Conservation (phyloP, 2,113 vertebrate species). For the Larimichthys crocea region DNA sequence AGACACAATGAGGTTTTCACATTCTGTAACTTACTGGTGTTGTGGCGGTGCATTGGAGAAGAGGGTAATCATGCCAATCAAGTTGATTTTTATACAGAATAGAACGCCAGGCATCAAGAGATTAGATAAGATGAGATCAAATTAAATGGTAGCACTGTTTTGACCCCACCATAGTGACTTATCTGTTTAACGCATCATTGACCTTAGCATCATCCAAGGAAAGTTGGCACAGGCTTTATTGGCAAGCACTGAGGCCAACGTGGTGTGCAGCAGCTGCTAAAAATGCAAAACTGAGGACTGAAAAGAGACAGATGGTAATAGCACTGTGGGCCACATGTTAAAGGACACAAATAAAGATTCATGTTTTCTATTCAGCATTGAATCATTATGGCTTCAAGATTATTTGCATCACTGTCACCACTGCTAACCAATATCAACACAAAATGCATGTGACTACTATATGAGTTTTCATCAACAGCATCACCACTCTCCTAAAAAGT, state of each 20-base stretch:
- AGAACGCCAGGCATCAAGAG: not conserved
- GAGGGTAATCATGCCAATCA: not conserved
- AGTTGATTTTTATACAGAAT: too few relatives aligned
- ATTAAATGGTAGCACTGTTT: not conserved
- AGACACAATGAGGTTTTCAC: not conserved
- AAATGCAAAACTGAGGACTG: slow-evolving; percentile 34
- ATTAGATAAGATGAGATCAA: not conserved
- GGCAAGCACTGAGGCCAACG: slow-evolving; percentile 29
- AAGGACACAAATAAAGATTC: slow-evolving; percentile 50
- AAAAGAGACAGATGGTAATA: slow-evolving; percentile 70
- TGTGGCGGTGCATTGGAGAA: not conserved
- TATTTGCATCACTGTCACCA: slow-evolving; percentile 15
- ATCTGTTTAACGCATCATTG: slow-evolving; percentile 33
- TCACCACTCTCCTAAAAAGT: too few relatives aligned
- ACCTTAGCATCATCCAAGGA: slow-evolving; percentile 46
- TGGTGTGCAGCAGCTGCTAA: slow-evolving; percentile 68
- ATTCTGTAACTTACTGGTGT: not conserved
- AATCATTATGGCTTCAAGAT: slow-evolving; percentile 41
- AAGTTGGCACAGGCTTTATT: slow-evolving; percentile 48
- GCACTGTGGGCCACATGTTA: slow-evolving; percentile 41
- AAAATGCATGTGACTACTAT: not conserved
- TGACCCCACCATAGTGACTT: slow-evolving; percentile 16
- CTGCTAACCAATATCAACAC: not conserved
- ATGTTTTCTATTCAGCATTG: slow-evolving; percentile 48
- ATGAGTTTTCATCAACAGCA: not conserved